Base-by-base conservation (phyloP, 1,140 invertebrate species). In the Eubasilissa regina region DNA sequence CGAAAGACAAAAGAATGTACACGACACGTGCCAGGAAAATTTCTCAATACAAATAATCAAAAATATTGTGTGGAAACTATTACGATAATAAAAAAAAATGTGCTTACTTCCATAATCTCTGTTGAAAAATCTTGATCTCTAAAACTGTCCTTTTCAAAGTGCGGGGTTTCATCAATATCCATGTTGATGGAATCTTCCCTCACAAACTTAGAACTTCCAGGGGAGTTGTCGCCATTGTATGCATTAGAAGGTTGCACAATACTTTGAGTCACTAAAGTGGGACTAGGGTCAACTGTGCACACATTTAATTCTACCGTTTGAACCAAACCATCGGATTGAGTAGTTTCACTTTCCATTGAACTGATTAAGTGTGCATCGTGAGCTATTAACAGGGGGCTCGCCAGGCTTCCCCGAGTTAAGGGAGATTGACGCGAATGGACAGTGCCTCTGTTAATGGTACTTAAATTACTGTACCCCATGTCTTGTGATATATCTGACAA, bases 41-140 rank as follows among this genome's bases (percentile, higher is more conserved):
- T 35, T 35, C 25, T 3, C 25, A 35, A 51, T 8, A 51, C 48
- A 51, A 8, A 8, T 12, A 13, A 51, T 4, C 3, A 51, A 51
- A 74, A 21, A 19, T 74, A 17, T 1, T 74, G 21, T 8, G 8
- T 8, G n/a, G 3, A 51, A 4, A 51, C n/a, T 51, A 15, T 51
- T 35, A 6, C 48, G 11, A 51, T 4, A 51, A 51, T 1, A 51
- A 51, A 25, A 80, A 43, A 74, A n/a, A n/a, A n/a, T n/a, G n/a
- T n/a, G n/a, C 51, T 82, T 81, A 94, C 93, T 86, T 95, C 94
- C 94, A 95, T 95, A 84, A 92, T 94, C 86, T 94, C 94, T 84
- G 94, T 94, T n/a, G 93, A 93, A 68, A 93, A 94, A 87, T 94
- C 93, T 51, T 94, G 92, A 86, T 94, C 93, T 47, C 92, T 89